These are phyloP conservation scores for Strix aluco DNA, from an alignment of 2,113 vertebrate species.

Conservation along the genomic window DNA sequence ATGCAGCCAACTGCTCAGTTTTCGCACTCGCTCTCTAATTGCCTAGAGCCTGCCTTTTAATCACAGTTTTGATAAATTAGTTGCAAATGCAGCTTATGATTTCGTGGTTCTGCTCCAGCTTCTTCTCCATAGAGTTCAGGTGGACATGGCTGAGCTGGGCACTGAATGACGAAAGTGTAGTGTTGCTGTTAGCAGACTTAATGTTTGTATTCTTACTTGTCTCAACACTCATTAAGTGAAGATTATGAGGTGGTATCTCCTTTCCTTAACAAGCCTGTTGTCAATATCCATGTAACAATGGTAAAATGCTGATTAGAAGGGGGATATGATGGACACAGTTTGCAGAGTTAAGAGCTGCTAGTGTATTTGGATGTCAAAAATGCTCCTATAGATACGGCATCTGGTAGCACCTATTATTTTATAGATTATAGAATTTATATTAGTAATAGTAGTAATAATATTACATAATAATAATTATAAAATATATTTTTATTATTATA, in stretches of 20 bases:
- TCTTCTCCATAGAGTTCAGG: slow-evolving; percentile 28
- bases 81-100: slow-evolving; percentile 25
- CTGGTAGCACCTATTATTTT: neutral
- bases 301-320: neutral
- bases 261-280: slow-evolving; percentile 1
- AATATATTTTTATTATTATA: too few relatives aligned
- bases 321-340: neutral
- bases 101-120: slow-evolving; percentile 46
- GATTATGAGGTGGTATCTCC: neutral
- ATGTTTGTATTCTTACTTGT: neutral
- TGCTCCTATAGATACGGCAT: neutral
- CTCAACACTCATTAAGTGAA: neutral
- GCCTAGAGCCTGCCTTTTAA: slow-evolving; percentile 63
- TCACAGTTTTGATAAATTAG: slow-evolving; percentile 53
- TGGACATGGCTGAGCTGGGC: slow-evolving; percentile 26
- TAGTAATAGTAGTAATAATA: too few relatives aligned
- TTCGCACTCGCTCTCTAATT: slow-evolving; percentile 43
- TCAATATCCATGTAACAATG: neutral
- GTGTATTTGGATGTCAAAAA: neutral
- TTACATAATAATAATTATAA: too few relatives aligned
- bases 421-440: neutral
- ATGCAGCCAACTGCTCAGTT: slow-evolving; percentile 42
- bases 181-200: slow-evolving; percentile 31
- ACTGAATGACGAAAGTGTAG: neutral
- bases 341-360: neutral